phyloP scores from a whole-genome alignment of 2,888 invertebrate species.

The Ormyrus labotus region DNA sequence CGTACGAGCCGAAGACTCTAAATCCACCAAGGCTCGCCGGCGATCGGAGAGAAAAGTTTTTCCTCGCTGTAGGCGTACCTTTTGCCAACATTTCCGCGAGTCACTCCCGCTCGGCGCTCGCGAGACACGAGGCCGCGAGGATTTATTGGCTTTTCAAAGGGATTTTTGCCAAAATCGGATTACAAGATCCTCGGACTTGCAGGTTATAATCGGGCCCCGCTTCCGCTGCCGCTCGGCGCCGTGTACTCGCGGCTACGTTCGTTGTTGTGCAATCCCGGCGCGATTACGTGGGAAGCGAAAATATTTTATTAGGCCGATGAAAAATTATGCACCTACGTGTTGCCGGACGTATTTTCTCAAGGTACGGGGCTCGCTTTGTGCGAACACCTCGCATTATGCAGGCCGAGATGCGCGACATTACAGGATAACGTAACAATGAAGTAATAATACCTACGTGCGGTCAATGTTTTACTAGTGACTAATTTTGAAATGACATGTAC shows the following conservation, averaged over 20 bases:
- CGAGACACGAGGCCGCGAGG: background rate
- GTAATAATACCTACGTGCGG: slow-evolving; percentile 10
- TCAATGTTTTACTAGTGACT: background rate
- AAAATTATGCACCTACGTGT: background rate
- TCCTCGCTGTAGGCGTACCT: slow-evolving; percentile 37
- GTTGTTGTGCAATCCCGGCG: slow-evolving; percentile 22
- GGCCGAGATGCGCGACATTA: background rate
- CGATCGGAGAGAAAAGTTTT: too few relatives aligned
- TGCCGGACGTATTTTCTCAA: too few relatives aligned
- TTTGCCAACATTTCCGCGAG: slow-evolving; percentile 21
- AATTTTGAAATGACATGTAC: background rate
- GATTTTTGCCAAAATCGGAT: slow-evolving; percentile 33
- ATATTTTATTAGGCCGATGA: slow-evolving; percentile 30
- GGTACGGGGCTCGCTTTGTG: too few relatives aligned
- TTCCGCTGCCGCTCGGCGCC: slow-evolving; percentile 27
- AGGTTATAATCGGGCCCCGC: slow-evolving; percentile 18
- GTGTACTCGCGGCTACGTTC: background rate
- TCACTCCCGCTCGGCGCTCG: background rate
- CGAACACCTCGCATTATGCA: background rate
- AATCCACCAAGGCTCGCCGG: too few relatives aligned
- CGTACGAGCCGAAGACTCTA: too few relatives aligned
- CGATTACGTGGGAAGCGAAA: slow-evolving; percentile 18
- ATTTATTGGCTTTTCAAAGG: slow-evolving; percentile 25
- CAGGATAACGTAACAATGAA: slow-evolving; percentile 16
- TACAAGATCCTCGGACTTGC: slow-evolving; percentile 13